Evolutionary conservation across 2,797 vertebrate genomes (phyloP), one percentile per base, ranked within the genome.

Genomic region (Kryptolebias ocellatus): DNA sequence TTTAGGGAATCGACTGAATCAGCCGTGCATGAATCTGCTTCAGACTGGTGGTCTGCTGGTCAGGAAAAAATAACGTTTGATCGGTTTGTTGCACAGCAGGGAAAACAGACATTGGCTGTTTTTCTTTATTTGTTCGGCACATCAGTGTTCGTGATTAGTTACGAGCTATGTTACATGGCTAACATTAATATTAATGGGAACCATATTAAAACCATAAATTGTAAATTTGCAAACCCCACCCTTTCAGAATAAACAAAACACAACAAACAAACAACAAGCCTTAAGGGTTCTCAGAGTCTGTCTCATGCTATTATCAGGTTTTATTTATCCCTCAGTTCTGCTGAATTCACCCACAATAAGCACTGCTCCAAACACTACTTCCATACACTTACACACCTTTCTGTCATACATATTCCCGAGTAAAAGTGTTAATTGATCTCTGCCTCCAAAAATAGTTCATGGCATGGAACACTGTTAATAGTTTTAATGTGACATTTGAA

Each of bases 1-100:
- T 82, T 90, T 86, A 88, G 44, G 77, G 74, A 78, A 58, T 47
- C 75, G 70, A 20, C 75, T 80, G 74, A 90, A 82, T 70, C 84
- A 87, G 74, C 71, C 78, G 83, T 78, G 89, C 87, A 83, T 89
- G 81, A 90, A 90, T 66, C 74, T 74, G 65, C 66, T 85, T 85
- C 71, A 85, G 89, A 88, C 79, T 49, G 78, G 80, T 89, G 74
- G 83, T 85, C 62, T 84, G 80, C 69, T 64, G 84, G 77, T 84
- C 77, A 68, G 64, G 63, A 61, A 73, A 27, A 72, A 75, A 65
- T 47, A 68, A 44, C 17, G 57, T 72, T 42, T 71, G 74, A 85
- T 79, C 73, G 68, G 54, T 53, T 64, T 80, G 61, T 59, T 77
- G 62, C 31, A 55, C 62, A 53, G 57, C 50, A 59, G 59, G 53